A percentile compares a stretch with the other conserved stretches of the same genome.
Evolutionary conservation across 2,113 vertebrate species (phyloP).

Genomic region (Ellobius talpinus): DNA sequence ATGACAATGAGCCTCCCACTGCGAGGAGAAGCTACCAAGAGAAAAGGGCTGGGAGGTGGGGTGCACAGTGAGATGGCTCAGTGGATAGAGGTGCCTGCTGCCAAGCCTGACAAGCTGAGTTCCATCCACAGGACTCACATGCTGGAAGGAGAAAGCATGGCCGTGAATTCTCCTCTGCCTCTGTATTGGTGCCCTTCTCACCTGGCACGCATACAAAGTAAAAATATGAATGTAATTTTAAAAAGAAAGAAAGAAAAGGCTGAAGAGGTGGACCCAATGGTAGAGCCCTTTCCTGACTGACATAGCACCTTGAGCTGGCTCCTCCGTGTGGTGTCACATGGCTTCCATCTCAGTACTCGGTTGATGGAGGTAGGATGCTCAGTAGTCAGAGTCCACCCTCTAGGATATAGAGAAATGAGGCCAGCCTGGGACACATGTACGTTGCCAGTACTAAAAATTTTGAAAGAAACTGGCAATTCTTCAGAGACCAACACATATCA

Average conservation of each 20-base stretch:
- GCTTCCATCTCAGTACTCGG: not conserved
- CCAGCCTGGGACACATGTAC: not conserved
- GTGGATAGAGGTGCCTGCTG: not conserved
- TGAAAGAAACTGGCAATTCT: not conserved
- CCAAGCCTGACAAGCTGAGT: not conserved
- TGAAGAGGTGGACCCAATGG: not conserved
- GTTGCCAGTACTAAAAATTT: not conserved
- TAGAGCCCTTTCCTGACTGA: not conserved
- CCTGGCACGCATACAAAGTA: not conserved
- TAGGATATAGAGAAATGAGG: not conserved
- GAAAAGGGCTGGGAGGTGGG: not conserved
- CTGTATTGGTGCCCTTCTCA: too few species aligned
- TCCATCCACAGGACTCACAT: too few species aligned
- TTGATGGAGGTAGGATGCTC: not conserved
- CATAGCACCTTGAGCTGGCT: not conserved
- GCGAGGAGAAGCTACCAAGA: not conserved
- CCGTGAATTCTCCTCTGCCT: not conserved
- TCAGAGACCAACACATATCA: not conserved
- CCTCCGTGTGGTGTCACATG: not conserved
- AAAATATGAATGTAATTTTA: not conserved
- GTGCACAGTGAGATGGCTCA: not conserved
- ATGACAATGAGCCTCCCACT: not conserved
- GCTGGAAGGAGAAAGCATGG: not conserved
- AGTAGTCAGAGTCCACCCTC: too few species aligned
- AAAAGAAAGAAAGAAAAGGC: not conserved